Conservation (phyloP, 2,113 vertebrate genomes). For the Eulacestoma nigropectus region DNA sequence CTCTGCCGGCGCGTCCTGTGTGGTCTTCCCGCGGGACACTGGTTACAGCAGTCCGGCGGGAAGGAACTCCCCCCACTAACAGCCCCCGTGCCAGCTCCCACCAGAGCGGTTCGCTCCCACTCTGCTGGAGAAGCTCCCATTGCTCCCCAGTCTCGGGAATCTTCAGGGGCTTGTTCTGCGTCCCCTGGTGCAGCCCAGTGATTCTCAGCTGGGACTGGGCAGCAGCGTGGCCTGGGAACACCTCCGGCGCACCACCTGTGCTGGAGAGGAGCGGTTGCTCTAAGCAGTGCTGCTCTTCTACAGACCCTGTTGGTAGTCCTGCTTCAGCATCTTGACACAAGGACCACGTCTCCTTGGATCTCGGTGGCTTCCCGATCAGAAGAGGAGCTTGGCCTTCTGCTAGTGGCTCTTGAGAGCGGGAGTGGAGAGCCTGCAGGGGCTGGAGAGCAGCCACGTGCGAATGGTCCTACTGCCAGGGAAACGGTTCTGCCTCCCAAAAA, state of each 20-base stretch:
- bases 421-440: accelerated
- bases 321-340: not conserved
- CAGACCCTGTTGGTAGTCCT: not conserved
- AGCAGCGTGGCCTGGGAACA: not conserved
- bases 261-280: not conserved
- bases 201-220: accelerated
- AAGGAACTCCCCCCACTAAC: accelerated
- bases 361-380: not conserved
- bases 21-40: not conserved
- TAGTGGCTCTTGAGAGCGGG: accelerated
- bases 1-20: not conserved
- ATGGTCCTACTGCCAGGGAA: not conserved
- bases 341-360: accelerated
- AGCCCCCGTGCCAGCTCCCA: accelerated
- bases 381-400: not conserved
- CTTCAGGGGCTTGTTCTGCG: too few species aligned
- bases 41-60: accelerated
- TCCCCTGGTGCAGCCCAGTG: accelerated
- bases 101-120: accelerated
- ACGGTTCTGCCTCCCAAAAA: not conserved
- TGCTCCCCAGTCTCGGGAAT: too few species aligned
- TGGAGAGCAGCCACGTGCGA: accelerated
- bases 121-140: accelerated
- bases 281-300: not conserved
- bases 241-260: accelerated